These are phyloP conservation scores for Sylvietta virens DNA, from an alignment of 2,113 vertebrate species.

Conservation along the genomic window DNA sequence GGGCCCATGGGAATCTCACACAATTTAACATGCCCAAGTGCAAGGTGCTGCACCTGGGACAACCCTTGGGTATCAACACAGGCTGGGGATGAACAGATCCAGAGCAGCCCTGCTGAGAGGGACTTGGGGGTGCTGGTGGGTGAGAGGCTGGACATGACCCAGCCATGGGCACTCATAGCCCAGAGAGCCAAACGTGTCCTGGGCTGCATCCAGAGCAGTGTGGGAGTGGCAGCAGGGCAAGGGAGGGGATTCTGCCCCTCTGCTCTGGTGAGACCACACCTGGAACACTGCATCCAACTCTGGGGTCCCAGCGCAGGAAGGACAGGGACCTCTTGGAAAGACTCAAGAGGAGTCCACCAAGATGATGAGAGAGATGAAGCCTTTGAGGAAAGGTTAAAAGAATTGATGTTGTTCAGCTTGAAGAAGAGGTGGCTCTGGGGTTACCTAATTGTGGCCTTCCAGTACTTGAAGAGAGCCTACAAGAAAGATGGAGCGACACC, in stretches of 20 bases:
- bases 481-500: background rate
- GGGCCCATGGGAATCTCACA: background rate
- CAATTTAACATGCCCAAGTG: background rate
- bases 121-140: background rate
- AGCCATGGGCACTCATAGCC: too few species aligned
- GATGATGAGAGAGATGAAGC: background rate
- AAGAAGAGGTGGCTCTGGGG: background rate
- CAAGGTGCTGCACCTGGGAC: background rate
- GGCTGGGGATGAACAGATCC: background rate
- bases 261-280: background rate
- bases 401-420: background rate
- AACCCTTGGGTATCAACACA: background rate
- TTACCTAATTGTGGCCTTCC: background rate
- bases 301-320: background rate
- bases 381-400: background rate
- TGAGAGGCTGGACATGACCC: background rate
- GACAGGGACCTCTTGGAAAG: background rate
- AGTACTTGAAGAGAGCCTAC: background rate
- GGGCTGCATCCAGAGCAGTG: accelerated
- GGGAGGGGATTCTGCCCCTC: background rate
- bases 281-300: background rate
- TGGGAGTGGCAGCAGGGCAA: background rate
- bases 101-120: background rate
- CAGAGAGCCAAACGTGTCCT: accelerated
- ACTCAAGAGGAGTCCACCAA: background rate